Percentiles rank a stretch among this genome's conserved stretches.
phyloP scores from a whole-genome alignment of 2,797 vertebrate genomes.

The Ciconia nigra region DNA sequence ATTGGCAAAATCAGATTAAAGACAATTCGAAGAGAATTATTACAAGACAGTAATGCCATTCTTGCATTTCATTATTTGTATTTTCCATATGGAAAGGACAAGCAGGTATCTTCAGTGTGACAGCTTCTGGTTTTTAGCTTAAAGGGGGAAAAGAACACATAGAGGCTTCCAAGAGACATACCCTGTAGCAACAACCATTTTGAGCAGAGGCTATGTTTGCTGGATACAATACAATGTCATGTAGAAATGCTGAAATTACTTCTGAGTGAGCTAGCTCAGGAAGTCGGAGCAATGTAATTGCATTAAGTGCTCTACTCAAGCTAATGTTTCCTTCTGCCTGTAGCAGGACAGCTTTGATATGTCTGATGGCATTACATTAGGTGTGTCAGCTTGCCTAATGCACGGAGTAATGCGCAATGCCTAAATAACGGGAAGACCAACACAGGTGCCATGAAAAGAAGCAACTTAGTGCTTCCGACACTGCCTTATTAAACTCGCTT shows the following conservation, averaged over 20 bases:
- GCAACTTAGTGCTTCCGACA: background rate
- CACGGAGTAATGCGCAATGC: background rate
- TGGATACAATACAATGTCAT: background rate
- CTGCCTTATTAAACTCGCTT: background rate
- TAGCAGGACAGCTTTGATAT: background rate
- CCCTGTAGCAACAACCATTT: background rate
- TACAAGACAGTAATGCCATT: background rate
- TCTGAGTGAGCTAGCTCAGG: slow-evolving; percentile 21
- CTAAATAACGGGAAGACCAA: background rate
- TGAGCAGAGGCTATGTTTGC: background rate
- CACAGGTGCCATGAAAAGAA: background rate
- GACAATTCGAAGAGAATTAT: background rate
- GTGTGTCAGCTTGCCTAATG: background rate
- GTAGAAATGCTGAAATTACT: slow-evolving; percentile 15
- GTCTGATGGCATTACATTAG: background rate
- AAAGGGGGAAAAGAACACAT: background rate
- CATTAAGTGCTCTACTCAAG: slow-evolving; percentile 14
- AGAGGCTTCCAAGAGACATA: background rate
- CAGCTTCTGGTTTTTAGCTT: background rate
- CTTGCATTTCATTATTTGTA: background rate
- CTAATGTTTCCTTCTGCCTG: slow-evolving; percentile 11
- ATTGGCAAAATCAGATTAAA: background rate
- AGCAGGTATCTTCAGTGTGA: background rate
- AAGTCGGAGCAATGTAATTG: background rate
- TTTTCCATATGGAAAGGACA: background rate